phyloP scores from a whole-genome alignment of 1,140 invertebrate genomes.

The Drosophila murphyi region DNA sequence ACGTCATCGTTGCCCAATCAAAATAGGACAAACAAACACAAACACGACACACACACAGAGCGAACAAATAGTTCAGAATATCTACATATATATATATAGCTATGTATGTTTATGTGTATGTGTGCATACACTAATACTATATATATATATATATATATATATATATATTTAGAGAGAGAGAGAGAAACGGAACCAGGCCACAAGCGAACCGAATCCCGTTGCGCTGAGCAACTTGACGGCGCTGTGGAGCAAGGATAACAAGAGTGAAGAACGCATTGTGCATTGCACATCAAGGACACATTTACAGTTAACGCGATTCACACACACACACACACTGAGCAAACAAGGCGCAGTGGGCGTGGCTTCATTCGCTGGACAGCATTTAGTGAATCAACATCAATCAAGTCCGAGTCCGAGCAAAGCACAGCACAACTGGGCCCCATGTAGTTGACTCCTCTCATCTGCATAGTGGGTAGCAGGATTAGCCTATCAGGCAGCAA shows the following conservation, averaged over 20 bases:
- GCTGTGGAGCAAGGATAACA: constrained; percentile 7
- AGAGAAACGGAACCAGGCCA: constrained; percentile 35
- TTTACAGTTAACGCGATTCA: not conserved
- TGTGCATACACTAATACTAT: not conserved
- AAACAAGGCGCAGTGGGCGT: not conserved
- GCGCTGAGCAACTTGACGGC: not conserved
- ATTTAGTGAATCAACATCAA: too few relatives aligned
- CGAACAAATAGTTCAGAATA: constrained; percentile 24
- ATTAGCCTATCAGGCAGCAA: constrained; percentile 48
- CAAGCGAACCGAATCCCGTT: constrained; percentile 7
- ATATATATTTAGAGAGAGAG: not conserved
- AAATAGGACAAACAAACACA: not conserved
- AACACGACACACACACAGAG: constrained; percentile 25
- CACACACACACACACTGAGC: not conserved
- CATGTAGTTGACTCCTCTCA: too few relatives aligned
- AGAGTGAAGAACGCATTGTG: constrained; percentile 7
- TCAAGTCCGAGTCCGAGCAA: too few relatives aligned
- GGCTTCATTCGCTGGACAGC: too few relatives aligned
- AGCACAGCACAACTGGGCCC: too few relatives aligned
- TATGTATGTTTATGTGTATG: not conserved
- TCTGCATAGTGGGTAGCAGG: not conserved
- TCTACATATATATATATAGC: constrained; percentile 1
- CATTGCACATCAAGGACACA: constrained; percentile 13
- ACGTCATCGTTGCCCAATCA: constrained; percentile 37
- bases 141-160: constrained; percentile 14